Evolutionary conservation across 2,888 invertebrate species (phyloP), one percentile per base, ranked within the genome.

Genomic region (Philaethria dido): DNA sequence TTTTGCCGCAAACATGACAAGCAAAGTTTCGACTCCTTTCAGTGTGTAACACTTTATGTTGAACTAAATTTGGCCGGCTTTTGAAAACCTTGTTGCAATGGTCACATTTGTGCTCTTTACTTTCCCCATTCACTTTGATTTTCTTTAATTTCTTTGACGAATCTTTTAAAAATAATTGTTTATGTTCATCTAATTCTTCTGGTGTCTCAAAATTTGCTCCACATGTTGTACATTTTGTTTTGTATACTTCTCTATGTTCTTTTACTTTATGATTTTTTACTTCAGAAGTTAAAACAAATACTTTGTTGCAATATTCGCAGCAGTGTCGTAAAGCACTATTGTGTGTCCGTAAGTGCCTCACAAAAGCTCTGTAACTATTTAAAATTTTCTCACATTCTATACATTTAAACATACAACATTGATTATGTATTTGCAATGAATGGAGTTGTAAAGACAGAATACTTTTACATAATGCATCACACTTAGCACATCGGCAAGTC

Each of bases 1-100:
- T 92, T 77, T 92, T 92, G 0, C 92, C 92, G 5, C 92, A 92
- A 0, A 92, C 72, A 55, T 92, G 92, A 68, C 92, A 92, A 0
- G 92, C 85, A 50, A 89, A 92, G 16, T 92, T 85, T 73, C 89
- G 77, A 11, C 83, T 84, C 0, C 90, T 85, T 71, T 92, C 91
- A 62, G 89, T 93, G 64, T 94, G 92, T 0, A 89, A 81, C 0
- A 87, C 68, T 64, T 83, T 86, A 65, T 93, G 93, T 33, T 89
- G 89, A 2, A 82, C 80, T 0, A 92, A 72, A 63, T 89, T 91
- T 18, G 88, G 87, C 1, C 84, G 75, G 0, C 89, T 85, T 71
- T 92, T 92, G 42, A 92, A 92, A 52, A 88, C 85, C 50, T 89
- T 90, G 6, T 80, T 74, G 39, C 92, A 92, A 60, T 82, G 77